phyloP scores from a whole-genome alignment of 2,888 invertebrate genomes.

The Polyploca ridens region DNA sequence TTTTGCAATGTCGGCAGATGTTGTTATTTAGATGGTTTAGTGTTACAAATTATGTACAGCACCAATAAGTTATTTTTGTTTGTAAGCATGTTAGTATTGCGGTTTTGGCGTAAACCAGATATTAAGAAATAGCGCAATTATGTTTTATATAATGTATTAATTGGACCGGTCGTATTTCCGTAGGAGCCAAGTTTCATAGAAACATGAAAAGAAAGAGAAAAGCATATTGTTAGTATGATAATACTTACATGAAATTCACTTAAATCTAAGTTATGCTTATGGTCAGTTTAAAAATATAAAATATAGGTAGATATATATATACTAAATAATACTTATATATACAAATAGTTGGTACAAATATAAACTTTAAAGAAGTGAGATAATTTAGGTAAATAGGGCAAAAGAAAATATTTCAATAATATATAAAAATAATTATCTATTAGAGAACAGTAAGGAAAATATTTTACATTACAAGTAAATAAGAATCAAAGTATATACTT shows the following conservation, averaged over 20 bases:
- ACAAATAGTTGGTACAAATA: neutral
- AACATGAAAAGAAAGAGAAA: slow-evolving; percentile 84
- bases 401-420: slow-evolving; percentile 1
- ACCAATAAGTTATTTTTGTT: slow-evolving; percentile 52
- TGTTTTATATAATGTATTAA: slow-evolving; percentile 58
- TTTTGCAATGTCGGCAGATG: slow-evolving; percentile 10
- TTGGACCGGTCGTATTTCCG: slow-evolving; percentile 68
- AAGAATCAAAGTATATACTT: neutral
- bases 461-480: neutral
- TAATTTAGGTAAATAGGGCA: neutral
- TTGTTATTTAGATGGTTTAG: neutral
- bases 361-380: too few species aligned
- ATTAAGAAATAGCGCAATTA: slow-evolving; percentile 75
- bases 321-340: neutral
- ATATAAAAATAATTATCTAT: slow-evolving; percentile 20
- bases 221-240: slow-evolving; percentile 81
- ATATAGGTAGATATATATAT: neutral
- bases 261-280: slow-evolving; percentile 43
- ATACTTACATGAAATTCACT: slow-evolving; percentile 60
- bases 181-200: slow-evolving; percentile 82
- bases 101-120: slow-evolving; percentile 80
- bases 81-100: slow-evolving; percentile 81
- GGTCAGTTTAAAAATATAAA: slow-evolving; percentile 14
- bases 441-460: slow-evolving; percentile 13
- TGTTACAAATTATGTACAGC: slow-evolving; percentile 53